Evolutionary conservation across 2,797 vertebrate species (phyloP), one percentile per base, ranked within the genome.

Genomic region (Zalophus californianus): DNA sequence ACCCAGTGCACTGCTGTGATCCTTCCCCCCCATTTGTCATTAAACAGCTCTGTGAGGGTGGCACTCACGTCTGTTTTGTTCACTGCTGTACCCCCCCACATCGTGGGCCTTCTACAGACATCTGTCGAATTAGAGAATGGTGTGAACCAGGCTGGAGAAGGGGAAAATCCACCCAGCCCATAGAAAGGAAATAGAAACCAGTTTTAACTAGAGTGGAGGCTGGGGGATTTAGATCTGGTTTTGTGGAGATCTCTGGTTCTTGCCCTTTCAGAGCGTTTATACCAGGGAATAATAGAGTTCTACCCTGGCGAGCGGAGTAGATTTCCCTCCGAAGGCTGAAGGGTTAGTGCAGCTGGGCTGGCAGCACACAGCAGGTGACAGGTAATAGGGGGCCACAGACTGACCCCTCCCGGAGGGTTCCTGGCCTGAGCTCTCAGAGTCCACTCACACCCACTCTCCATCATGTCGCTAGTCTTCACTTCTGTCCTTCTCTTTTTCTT

Each of bases 181-280:
- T 73, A 15, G 27, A 86, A 93, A 86, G 60, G 41, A 94, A 85
- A 52, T 25, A 83, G 94, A 94, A 91, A 50, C 70, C 52, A 66
- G 58, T 96, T 89, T 70, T 54, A 66, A 73, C 94, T 87, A 38
- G 88, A 25, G 32, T 18, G 21, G 38, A 92, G 79, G 56, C 73
- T 95, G 38, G 52, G 38, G 95, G 85, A 25, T 50, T 92, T 94
- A 84, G 82, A 70, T 86, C 90, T 95, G 87, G 60, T 93, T 91
- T 91, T 84, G 60, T 85, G 54, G 79, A 52, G 83, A 48, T 88
- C 64, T 87, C 79, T 77, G 73, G 78, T 58, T 91, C 29, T 77
- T 95, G 85, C 41, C 92, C 80, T 62, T 60, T 83, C 32, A 27
- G 64, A 25, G 13, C 82, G 4, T 70, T 66, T 87, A 54, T 12